Conservation (phyloP, 1,140 invertebrate genomes). For the Atta texana region DNA sequence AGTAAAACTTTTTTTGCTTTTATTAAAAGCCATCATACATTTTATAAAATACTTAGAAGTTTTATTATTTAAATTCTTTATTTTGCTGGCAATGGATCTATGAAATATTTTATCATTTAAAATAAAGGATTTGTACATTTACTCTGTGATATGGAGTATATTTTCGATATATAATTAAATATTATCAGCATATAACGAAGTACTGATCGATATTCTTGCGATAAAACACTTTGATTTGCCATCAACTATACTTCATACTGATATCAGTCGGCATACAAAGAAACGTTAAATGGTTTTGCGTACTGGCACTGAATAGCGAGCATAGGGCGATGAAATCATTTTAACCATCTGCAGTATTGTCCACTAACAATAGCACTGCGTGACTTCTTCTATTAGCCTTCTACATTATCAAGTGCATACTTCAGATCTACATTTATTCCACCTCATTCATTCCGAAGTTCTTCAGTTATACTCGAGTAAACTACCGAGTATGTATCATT, state of each 20-base stretch:
- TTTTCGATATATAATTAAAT: conserved; percentile 21
- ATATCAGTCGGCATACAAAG: conserved; percentile 23
- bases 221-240: conserved; percentile 12
- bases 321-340: conserved; percentile 39
- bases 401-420: conserved; percentile 74
- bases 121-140: background rate
- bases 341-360: conserved; percentile 79
- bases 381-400: conserved; percentile 84
- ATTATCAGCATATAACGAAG: background rate
- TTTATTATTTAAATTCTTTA: conserved; percentile 37
- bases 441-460: conserved; percentile 16
- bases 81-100: background rate
- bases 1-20: conserved; percentile 1
- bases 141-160: background rate
- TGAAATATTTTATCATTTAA: conserved; percentile 21
- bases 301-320: background rate
- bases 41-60: background rate
- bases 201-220: background rate
- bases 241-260: conserved; percentile 12
- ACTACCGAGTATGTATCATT: conserved; percentile 25
- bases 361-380: conserved; percentile 81
- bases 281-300: conserved; percentile 18
- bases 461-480: conserved; percentile 41
- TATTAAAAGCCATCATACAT: background rate
- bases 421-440: conserved; percentile 43